phyloP scores from a whole-genome alignment of 2,113 vertebrate species.

The Cacatua alba region DNA sequence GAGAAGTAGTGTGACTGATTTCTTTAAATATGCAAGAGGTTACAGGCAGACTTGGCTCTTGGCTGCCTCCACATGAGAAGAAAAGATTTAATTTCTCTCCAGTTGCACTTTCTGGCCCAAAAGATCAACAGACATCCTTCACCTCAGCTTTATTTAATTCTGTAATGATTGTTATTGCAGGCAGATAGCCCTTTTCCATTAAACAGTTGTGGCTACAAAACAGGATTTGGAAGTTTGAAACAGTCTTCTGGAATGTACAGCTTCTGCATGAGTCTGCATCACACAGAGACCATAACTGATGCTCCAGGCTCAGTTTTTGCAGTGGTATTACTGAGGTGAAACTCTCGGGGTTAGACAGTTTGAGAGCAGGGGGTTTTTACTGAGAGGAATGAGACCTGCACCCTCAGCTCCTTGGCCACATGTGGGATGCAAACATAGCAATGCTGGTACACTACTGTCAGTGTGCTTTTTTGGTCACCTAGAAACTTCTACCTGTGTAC shows the following conservation, averaged over 20 bases:
- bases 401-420: background rate
- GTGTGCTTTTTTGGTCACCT: background rate
- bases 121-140: background rate
- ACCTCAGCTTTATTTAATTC: background rate
- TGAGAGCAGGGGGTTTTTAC: background rate
- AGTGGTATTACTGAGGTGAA: background rate
- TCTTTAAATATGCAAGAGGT: background rate
- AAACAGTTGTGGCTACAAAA: background rate
- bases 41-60: background rate
- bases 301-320: background rate
- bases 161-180: background rate
- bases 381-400: background rate
- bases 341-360: background rate
- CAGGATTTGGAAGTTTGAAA: background rate
- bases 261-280: background rate
- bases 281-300: background rate
- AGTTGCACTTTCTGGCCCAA: background rate
- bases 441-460: background rate
- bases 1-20: background rate
- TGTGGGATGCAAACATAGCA: background rate
- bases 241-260: background rate
- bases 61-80: background rate
- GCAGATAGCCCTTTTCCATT: background rate
- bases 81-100: background rate
- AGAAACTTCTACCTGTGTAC: background rate